phyloP scores from a whole-genome alignment of 2,797 vertebrate species.

The Loris lydekkerianus region DNA sequence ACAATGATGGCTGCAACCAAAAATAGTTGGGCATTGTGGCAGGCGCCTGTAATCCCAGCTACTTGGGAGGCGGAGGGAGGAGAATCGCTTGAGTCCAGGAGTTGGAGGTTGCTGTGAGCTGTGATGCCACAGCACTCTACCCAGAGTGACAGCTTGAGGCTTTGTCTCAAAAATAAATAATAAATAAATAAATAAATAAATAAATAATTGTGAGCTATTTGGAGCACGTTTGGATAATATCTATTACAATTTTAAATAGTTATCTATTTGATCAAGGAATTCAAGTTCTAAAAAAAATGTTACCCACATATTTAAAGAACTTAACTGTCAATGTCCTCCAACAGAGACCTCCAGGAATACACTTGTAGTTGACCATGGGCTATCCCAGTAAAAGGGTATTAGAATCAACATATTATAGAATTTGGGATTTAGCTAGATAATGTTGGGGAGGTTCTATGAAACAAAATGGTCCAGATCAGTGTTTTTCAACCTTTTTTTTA shows the following conservation, averaged over 20 bases:
- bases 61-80: too few species aligned
- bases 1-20: too few species aligned
- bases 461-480: not conserved
- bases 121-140: too few species aligned
- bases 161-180: too few species aligned
- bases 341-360: not conserved
- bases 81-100: too few species aligned
- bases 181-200: too few species aligned
- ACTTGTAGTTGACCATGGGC: not conserved
- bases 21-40: too few species aligned
- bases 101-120: too few species aligned
- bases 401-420: not conserved
- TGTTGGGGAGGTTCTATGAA: not conserved
- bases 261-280: not conserved
- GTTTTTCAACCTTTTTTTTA: too few species aligned
- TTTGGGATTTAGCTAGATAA: not conserved
- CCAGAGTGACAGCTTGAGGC: too few species aligned
- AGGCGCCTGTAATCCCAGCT: too few species aligned
- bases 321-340: not conserved
- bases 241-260: not conserved
- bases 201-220: not conserved
- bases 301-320: not conserved
- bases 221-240: not conserved
- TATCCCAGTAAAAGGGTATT: not conserved
- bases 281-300: not conserved